phyloP scores from a whole-genome alignment of 30 jellyfish, hydroid and myxozoan species.

The Calvadosia cruxmelitensis region DNA sequence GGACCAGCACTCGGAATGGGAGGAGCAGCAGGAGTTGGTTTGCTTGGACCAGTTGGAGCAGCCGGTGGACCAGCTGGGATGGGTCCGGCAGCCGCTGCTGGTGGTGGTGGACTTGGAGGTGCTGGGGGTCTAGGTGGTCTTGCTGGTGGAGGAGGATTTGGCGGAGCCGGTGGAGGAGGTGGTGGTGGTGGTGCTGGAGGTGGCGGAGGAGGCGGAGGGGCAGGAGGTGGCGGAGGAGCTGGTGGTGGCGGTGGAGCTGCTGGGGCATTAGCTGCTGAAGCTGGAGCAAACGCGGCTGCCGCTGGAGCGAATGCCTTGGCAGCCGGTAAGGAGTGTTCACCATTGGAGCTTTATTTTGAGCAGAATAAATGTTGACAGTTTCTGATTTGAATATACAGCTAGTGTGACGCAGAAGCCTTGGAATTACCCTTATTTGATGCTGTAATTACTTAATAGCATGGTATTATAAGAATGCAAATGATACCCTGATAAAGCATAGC shows the following conservation, averaged over 20 bases:
- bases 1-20: conserved; percentile 57
- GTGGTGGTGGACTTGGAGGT: conserved; percentile 41
- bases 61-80: conserved; percentile 65
- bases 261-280: conserved; percentile 15
- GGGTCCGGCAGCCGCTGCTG: conserved; percentile 36
- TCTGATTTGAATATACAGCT: no score
- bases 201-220: conserved; percentile 28
- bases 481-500: no score
- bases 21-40: conserved; percentile 48
- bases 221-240: conserved; percentile 33
- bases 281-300: conserved; percentile 8
- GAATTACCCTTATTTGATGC: no score
- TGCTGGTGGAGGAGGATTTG: conserved; percentile 47
- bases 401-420: no score
- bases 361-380: no score
- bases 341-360: no score
- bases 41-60: conserved; percentile 44
- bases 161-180: conserved; percentile 56
- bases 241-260: conserved; percentile 39
- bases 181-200: conserved; percentile 41
- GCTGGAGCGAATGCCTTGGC: conserved; percentile 15
- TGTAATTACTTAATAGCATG: no score
- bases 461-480: no score
- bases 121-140: conserved; percentile 36
- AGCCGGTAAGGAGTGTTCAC: conserved; percentile 1